Base-by-base conservation (phyloP, 2,888 invertebrate species). In the Melikaiella ostensackeni region DNA sequence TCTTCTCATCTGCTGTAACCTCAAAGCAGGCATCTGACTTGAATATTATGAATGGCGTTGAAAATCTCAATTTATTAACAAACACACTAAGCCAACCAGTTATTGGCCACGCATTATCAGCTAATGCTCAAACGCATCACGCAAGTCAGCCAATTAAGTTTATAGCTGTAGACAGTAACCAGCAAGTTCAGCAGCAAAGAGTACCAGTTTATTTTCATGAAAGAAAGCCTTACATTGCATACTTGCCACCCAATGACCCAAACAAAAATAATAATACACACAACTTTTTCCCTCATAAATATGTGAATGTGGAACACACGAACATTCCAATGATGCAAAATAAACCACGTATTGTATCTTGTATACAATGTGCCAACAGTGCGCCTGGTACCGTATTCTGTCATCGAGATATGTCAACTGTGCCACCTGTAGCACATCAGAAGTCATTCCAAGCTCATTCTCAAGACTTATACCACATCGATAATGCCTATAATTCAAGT, bases 61-160 rank as follows among this genome's bases (percentile, higher is more conserved):
- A 3, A 24, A 57, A 24, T 57, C 24, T 21, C 24, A 11, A 57
- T 21, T 57, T 57, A 57, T 24, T 57, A 2, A 1, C 57, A 24
- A 21, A 24, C 0, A 50, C n/a, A 50, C 3, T 57, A 13, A 24
- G 11, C n/a, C 21, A 24, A 57, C 57, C 21, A 11, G n/a, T 2
- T 24, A 57, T 57, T 24, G 9, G 24, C 13, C 21, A 57, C 24
- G 9, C n/a, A 57, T 57, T 11, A n/a, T 57, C 57, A 57, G 13
- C 57, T 2, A 57, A 24, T 24, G 1, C 5, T 1, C 57, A 57
- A 24, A 57, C n/a, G 21, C 50, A 24, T 24, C 9, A 57, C 9
- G 4, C n/a, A 24, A 57, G 57, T 57, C 57, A 57, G n/a, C 57
- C 57, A 57, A 57, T 57, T 57, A 57, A 57, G 24, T 57, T 57